Base-by-base conservation (phyloP, 2,113 vertebrate genomes). In the Mesocricetus auratus region DNA sequence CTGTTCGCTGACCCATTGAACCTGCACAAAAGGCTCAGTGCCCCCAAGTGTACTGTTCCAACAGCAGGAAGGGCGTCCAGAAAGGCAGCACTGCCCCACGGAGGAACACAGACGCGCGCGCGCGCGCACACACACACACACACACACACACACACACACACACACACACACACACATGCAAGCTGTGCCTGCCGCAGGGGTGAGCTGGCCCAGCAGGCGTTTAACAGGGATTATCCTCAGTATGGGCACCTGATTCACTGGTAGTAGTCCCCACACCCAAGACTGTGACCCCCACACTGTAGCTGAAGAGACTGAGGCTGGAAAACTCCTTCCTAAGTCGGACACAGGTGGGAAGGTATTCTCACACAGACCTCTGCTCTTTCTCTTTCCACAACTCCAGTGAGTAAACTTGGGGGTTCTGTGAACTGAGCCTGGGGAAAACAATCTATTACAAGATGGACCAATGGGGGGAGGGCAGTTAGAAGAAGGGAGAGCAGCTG, bases 1-100 rank as follows among this genome's bases (percentile, higher is more conserved):
- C 93, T 86, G 95, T 96, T 97, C 95, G 71, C 31, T 58, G 75
- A 79, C 39, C 64, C 91, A 64, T 5, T 89, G 91, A 95, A 47
- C 85, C 60, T 17, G 10, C 94, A 98, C 97, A 97, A 96, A 74
- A 94, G 93, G 17, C 75, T 39, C 53, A 13, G 0, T 16, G 91
- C 73, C 62, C 86, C 73, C 88, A 94, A 94, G 73, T 17, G 21
- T 5, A 0, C 64, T 2, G 21, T 13, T 53, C 58, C 19, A 58
- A 91, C 50, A 39, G 69, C 79, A 24, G 1, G 1, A 45, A 79
- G 36, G 26, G 42, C 68, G 4, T 75, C 56, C 47, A 6, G 89
- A 73, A 95, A 78, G 29, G 24, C 26, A 39, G 47, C 56, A 7
- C 24, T 10, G 3, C 24, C n/a, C 58, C 42, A 82, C 56, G 50